phyloP scores from a whole-genome alignment of 2,888 invertebrate species.

The Diplazon laetatorius region DNA sequence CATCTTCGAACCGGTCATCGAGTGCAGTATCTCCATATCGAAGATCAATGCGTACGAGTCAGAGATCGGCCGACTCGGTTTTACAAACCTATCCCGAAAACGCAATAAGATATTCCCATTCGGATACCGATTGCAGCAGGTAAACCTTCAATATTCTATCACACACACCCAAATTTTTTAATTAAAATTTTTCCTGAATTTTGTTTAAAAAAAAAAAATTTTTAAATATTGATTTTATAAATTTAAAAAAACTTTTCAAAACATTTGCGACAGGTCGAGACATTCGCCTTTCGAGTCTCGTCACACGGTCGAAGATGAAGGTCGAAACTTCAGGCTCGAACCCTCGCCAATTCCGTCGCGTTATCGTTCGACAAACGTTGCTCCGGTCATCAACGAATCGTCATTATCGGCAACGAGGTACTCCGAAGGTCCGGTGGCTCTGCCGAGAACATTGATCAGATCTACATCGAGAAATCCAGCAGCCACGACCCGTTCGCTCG shows the following conservation, averaged over 20 bases:
- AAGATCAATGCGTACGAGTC: conserved; percentile 43
- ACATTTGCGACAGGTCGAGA: conserved; percentile 1
- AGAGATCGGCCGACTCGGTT: conserved; percentile 78
- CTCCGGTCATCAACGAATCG: neutral
- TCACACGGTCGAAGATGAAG: neutral
- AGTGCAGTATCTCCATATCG: conserved; percentile 30
- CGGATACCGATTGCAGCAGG: conserved; percentile 88
- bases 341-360: neutral
- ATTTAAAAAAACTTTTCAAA: no score
- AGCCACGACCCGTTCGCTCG: conserved; percentile 75
- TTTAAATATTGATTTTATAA: neutral
- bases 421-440: conserved; percentile 33
- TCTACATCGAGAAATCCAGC: conserved; percentile 68
- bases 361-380: conserved; percentile 6
- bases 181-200: no score
- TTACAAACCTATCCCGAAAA: conserved; percentile 83
- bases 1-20: conserved; percentile 39
- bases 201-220: neutral
- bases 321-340: conserved; percentile 1
- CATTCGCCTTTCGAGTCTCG: conserved; percentile 11
- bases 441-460: conserved; percentile 70
- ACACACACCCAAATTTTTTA: no score
- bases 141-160: no score
- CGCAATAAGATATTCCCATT: conserved; percentile 84
- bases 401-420: neutral